Conservation (phyloP, 2,797 vertebrate species). For the Eupleurogrammus muticus region DNA sequence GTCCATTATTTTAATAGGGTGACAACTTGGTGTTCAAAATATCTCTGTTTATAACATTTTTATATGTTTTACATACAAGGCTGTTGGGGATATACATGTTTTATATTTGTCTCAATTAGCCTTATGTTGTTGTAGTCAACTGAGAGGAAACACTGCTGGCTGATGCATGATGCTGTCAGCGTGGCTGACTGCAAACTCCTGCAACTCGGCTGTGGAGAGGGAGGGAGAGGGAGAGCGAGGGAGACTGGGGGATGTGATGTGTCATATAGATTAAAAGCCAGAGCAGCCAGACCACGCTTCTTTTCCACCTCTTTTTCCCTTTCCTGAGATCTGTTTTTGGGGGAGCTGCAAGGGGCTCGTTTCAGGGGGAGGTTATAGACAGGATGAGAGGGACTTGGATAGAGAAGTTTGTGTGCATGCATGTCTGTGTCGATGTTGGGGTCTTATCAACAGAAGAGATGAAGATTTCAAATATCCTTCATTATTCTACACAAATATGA, state of each 20-base stretch:
- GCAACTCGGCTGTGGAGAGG: conserved; percentile 34
- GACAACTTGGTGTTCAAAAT: too few relatives aligned
- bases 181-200: conserved; percentile 24
- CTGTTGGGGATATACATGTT: too few relatives aligned
- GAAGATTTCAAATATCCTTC: not conserved
- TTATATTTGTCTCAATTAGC: too few relatives aligned
- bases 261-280: conserved; percentile 56
- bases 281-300: conserved; percentile 51
- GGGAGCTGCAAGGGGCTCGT: conserved; percentile 55
- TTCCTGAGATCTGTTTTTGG: conserved; percentile 62
- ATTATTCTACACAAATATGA: conserved; percentile 1
- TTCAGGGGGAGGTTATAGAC: conserved; percentile 46
- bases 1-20: too few relatives aligned
- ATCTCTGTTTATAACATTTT: too few relatives aligned
- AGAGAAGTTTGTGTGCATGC: conserved; percentile 23
- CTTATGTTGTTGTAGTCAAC: too few relatives aligned
- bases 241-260: conserved; percentile 66
- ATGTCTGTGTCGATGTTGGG: conserved; percentile 14
- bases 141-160: conserved; percentile 18
- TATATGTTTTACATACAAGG: too few relatives aligned
- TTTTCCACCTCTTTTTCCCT: conserved; percentile 41
- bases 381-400: conserved; percentile 55
- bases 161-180: conserved; percentile 52
- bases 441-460: conserved; percentile 16
- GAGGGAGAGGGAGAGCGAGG: conserved; percentile 17